Base-by-base conservation (phyloP, 1,140 invertebrate species). In the Papilio polyxenes region DNA sequence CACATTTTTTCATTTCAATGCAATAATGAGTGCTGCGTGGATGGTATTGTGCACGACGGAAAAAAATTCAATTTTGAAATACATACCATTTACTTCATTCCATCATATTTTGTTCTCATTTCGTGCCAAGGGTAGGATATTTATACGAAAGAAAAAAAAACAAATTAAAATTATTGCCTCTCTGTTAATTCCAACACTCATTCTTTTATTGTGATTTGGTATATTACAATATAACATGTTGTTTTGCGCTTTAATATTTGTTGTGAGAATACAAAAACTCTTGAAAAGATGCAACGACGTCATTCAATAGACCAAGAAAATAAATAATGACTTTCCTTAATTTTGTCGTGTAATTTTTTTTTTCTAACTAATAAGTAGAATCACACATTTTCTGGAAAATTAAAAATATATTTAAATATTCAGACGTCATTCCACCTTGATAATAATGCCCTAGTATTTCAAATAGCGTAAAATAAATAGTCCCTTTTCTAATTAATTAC, bases 101-200 rank as follows among this genome's bases (percentile, higher is more conserved):
- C 89, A 86, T 87, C 87, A 87, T 83, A 81, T 85, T 80, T 80
- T 89, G 86, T 82, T 90, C 84, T 83, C 86, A 83, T 86, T 88
- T 88, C 84, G 75, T 65, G 56, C 78, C 37, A 85, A 89, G 89
- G 88, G 87, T 85, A 87, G 89, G 90, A 85, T 82, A 88, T 84
- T 44, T 88, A 86, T 84, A 89, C 89, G 84, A 85, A 84, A 87
- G 91, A 92, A 89, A 88, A 84, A 92, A 92, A 88, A 91, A 90
- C 86, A 90, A 90, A 89, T 87, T 78, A 82, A 88, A 88, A 87
- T 89, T 92, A 85, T 92, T 88, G 90, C 88, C 89, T 92, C 87
- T 92, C 92, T 90, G 91, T 93, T 94, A 93, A 93, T 93, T 93
- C 89, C 92, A 93, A 93, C 93, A 94, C 92, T 94, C 91, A 93